These are phyloP conservation scores for Lagodon rhomboides DNA, from an alignment of 2,797 vertebrate species.

Conservation along the genomic window DNA sequence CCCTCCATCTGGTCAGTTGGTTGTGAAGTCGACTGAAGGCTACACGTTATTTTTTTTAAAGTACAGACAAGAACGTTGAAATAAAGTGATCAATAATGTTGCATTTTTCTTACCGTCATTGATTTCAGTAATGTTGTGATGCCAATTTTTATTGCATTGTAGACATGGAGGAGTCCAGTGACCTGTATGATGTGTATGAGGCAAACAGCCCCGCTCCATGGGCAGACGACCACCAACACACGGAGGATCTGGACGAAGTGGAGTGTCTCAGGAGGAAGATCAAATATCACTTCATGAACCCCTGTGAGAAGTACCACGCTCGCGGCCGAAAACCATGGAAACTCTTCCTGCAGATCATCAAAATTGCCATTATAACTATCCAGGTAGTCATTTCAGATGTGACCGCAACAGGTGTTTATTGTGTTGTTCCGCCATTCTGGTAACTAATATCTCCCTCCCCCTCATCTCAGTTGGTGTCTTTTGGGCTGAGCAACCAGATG, in stretches of 20 bases:
- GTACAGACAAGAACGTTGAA: background rate
- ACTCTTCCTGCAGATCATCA: slow-evolving; percentile 93
- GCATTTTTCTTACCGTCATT: background rate
- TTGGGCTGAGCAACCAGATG: slow-evolving; percentile 98
- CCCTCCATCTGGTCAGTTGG: too few relatives aligned
- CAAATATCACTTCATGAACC: slow-evolving; percentile 98
- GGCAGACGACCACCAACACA: slow-evolving; percentile 33
- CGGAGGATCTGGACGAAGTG: slow-evolving; percentile 66
- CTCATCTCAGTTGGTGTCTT: slow-evolving; percentile 89
- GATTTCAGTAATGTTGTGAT: background rate
- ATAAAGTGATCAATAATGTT: background rate
- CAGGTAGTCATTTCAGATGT: slow-evolving; percentile 84
- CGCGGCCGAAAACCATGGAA: slow-evolving; percentile 97
- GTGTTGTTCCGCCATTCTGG: background rate
- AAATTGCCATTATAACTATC: slow-evolving; percentile 93
- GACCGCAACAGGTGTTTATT: background rate
- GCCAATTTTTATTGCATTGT: background rate
- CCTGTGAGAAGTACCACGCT: slow-evolving; percentile 97
- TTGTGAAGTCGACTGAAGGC: background rate
- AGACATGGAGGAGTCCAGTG: slow-evolving; percentile 77
- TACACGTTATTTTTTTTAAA: background rate
- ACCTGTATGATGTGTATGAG: slow-evolving; percentile 48
- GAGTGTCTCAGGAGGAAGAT: slow-evolving; percentile 92
- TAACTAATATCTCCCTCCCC: background rate
- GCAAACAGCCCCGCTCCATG: slow-evolving; percentile 32